Evolutionary conservation across 2,113 vertebrate genomes (phyloP), one percentile per base, ranked within the genome.

Genomic region (Megaceryle torquata): DNA sequence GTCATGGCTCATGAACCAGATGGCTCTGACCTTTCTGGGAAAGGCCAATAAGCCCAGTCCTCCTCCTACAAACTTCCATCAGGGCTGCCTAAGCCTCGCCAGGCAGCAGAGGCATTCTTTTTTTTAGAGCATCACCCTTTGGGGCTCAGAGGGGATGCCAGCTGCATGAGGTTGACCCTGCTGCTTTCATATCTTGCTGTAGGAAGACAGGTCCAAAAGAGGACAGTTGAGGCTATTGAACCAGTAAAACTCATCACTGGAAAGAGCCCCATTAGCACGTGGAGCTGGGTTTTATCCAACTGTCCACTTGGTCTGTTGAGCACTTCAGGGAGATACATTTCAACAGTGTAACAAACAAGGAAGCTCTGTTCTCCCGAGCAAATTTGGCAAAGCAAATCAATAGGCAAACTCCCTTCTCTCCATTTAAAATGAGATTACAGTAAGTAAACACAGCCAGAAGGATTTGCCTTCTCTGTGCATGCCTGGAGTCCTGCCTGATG

Each of bases 1-100:
- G 91, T 33, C 59, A 1, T 0, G 61, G 75, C 11, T 79, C 2
- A 0, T 5, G 0, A 18, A 16, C 18, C 76, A 57, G 69, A 53
- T 35, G 13, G 81, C 79, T 80, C 79, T 97, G 96, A 97, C 97
- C 96, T 97, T 97, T 96, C 88, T 82, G 92, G 89, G 85, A 67
- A 80, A 65, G 92, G 85, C 74, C 88, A 92, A 53, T 65, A 85
- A 92, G 22, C 5, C 14, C 60, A 8, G 9, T 9, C 33, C 64
- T 1, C 18, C 15, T 86, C 54, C 91, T 2, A 37, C 71, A 70
- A 37, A 80, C 17, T 31, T 48, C 53, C 37, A 17, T 13, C 82
- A 25, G 17, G 70, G 41, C 87, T 20, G 37, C 8, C 72, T 1
- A 35, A 88, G 82, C 50, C 63, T 54, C 76, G 39, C 63, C 63